Base-by-base conservation (phyloP, 2,113 vertebrate species). In the Muntiacus reevesi region DNA sequence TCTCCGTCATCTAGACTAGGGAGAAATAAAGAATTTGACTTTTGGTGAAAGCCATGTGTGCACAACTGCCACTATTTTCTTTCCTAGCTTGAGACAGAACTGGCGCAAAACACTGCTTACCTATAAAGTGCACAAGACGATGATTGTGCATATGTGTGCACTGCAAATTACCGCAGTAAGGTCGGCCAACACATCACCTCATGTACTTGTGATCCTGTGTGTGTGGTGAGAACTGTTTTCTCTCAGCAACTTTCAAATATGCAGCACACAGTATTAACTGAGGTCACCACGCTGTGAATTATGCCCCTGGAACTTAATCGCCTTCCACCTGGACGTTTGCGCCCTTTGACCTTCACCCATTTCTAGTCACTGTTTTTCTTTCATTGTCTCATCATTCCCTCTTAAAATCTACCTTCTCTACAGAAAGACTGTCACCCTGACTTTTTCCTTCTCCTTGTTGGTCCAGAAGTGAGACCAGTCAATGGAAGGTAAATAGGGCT, bases 71-170 rank as follows among this genome's bases (percentile, higher is more conserved):
- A 30, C 30, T 36, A 3, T 12, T 40, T 36, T 36, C 28, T 60
- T n/a, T 36, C 21, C 30, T 5, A 47, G 21, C 36, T 57, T 50
- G 47, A 57, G 43, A 28, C 1, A 23, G 45, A 47, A 47, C 30
- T 60, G 14, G 55, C 7, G 27, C 4, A 54, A 25, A 43, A 54
- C 12, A 4, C 2, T 8, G 40, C 27, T 10, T 25, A 40, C 21
- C 7, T 47, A 21, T 36, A 9, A 85, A 28, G 52, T 12, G 4
- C 10, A 13, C 3, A 28, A 0, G 0, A 0, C 0, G 7, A 30
- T 4, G 33, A 14, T 13, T 19, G 21, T 33, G 4, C 19, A 3
- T 1, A 2, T 6, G 2, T 40, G 3, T 10, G 25, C 40, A 6
- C 16, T 27, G 45, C 33, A 43, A 54, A 62, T 40, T 1, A 40